These are phyloP conservation scores for Periophthalmus modestus DNA, from an alignment of 2,113 vertebrate genomes.

Conservation along the genomic window DNA sequence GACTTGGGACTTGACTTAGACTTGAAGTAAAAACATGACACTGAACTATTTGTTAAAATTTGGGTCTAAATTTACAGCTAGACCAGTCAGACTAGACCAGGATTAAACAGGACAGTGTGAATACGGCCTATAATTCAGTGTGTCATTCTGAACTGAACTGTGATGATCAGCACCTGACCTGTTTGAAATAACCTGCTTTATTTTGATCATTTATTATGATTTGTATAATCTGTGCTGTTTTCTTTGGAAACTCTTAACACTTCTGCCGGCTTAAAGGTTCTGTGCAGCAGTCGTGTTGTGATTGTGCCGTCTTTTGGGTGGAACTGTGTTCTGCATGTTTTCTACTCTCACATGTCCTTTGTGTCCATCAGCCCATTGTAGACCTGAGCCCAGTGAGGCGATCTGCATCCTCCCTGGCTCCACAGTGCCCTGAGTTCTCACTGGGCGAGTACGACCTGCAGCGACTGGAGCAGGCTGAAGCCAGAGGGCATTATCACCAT, in stretches of 20 bases:
- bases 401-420: conserved; percentile 88
- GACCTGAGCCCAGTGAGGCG: conserved; percentile 93
- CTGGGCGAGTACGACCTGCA: conserved; percentile 83
- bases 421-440: conserved; percentile 76
- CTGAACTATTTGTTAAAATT: no score
- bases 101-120: no score
- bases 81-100: no score
- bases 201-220: conserved; percentile 22
- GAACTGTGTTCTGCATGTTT: not conserved
- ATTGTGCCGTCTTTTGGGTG: conserved; percentile 39
- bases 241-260: conserved; percentile 30
- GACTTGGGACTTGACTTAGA: no score
- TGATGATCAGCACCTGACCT: conserved; percentile 26
- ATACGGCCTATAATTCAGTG: no score
- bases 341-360: not conserved
- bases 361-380: conserved; percentile 80
- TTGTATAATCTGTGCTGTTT: conserved; percentile 17
- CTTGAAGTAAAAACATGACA: no score
- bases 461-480: conserved; percentile 66
- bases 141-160: not conserved
- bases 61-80: no score
- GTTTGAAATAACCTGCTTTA: not conserved
- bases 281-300: conserved; percentile 32
- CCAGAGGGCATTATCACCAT: conserved; percentile 78
- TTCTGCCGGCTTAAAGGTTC: conserved; percentile 26